Evolutionary conservation across 1,140 invertebrate species (phyloP).

Genomic region (Leptopilina boulardi): DNA sequence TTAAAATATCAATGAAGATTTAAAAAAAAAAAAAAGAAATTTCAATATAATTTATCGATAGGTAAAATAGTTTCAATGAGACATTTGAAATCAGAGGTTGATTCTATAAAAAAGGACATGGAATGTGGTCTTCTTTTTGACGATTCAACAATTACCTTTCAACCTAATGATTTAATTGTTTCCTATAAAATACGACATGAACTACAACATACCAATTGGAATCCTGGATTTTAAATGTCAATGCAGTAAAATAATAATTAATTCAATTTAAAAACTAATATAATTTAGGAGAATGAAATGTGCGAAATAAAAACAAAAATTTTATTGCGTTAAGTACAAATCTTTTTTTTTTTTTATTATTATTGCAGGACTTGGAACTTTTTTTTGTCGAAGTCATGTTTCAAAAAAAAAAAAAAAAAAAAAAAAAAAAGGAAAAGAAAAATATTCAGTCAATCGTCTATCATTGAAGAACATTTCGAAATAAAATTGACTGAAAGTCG

Average conservation of each 20-base stretch:
- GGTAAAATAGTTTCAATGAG: conserved; percentile 88
- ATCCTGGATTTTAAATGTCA: conserved; percentile 85
- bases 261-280: neutral
- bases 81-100: conserved; percentile 93
- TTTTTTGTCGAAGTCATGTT: neutral
- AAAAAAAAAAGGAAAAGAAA: no score
- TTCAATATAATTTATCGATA: no score
- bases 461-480: neutral
- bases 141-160: conserved; percentile 80
- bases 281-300: neutral
- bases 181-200: conserved; percentile 85
- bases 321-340: conserved; percentile 18
- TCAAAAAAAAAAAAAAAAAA: no score
- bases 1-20: no score
- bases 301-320: conserved; percentile 22
- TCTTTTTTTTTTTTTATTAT: conserved; percentile 7
- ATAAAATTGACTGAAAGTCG: neutral
- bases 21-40: neutral
- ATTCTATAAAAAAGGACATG: conserved; percentile 86
- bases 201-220: conserved; percentile 84
- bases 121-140: conserved; percentile 92
- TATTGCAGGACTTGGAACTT: conserved; percentile 25
- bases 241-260: neutral
- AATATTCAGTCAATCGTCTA: neutral
- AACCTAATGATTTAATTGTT: conserved; percentile 86